These are phyloP conservation scores for Sparus aurata DNA, from an alignment of 2,797 vertebrate genomes.

Conservation along the genomic window DNA sequence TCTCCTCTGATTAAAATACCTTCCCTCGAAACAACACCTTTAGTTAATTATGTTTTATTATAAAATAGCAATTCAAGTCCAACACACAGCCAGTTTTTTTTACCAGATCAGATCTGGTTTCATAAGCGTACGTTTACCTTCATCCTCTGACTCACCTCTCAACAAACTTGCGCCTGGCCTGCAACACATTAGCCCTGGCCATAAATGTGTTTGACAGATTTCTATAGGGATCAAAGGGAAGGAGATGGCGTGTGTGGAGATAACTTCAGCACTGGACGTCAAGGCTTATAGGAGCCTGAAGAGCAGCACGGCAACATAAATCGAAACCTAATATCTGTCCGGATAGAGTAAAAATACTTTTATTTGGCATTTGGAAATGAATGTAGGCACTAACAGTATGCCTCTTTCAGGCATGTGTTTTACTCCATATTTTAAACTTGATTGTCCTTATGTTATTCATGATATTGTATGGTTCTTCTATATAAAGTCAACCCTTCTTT, in stretches of 20 bases:
- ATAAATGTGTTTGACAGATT: slow-evolving; percentile 81
- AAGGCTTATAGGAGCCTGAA: slow-evolving; percentile 40
- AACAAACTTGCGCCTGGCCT: slow-evolving; percentile 37
- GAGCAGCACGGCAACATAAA: slow-evolving; percentile 45
- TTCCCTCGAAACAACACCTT: too few species aligned
- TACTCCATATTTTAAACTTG: background rate
- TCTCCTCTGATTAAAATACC: too few species aligned
- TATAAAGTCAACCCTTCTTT: background rate
- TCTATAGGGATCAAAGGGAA: slow-evolving; percentile 68
- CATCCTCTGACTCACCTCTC: slow-evolving; percentile 31
- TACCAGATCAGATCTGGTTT: slow-evolving; percentile 36
- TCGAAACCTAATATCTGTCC: slow-evolving; percentile 28
- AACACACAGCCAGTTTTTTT: slow-evolving; percentile 11
- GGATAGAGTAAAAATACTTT: slow-evolving; percentile 2
- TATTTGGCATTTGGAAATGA: slow-evolving; percentile 11
- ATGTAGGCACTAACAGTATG: background rate
- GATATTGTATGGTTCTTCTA: too few species aligned
- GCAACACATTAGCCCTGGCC: slow-evolving; percentile 64
- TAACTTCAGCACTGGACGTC: slow-evolving; percentile 55
- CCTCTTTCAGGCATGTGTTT: background rate
- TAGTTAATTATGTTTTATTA: too few species aligned
- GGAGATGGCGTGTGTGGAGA: slow-evolving; percentile 60
- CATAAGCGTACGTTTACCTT: slow-evolving; percentile 27
- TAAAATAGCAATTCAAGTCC: background rate
- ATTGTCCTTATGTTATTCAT: background rate